Conservation (phyloP, 2,113 vertebrate genomes). For the Terrapene triunguis region DNA sequence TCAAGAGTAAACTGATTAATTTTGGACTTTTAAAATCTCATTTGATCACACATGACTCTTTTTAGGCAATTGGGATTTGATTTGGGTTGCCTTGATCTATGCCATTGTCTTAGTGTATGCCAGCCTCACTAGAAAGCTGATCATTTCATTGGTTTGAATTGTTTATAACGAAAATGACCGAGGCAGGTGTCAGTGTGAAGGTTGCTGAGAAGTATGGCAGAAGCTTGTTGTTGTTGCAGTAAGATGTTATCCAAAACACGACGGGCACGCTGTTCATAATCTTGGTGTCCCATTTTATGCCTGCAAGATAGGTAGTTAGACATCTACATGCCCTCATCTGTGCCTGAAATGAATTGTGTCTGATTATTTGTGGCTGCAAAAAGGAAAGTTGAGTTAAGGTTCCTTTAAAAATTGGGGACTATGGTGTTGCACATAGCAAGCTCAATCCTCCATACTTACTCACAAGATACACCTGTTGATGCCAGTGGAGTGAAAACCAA, state of each 20-base stretch:
- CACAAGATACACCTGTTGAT: slow-evolving; percentile 66
- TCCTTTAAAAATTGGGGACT: neutral
- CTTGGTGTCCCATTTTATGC: neutral
- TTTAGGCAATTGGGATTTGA: slow-evolving; percentile 37
- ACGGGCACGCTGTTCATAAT: neutral
- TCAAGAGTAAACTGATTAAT: slow-evolving; percentile 67
- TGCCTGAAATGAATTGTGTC: neutral
- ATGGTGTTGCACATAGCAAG: neutral
- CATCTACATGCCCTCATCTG: neutral
- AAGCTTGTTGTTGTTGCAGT: neutral
- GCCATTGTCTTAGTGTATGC: neutral
- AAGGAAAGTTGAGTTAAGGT: neutral
- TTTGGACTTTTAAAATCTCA: slow-evolving; percentile 53
- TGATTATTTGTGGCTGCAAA: neutral
- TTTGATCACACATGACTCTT: slow-evolving; percentile 66
- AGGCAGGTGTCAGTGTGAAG: neutral
- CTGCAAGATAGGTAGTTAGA: neutral
- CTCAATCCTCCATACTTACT: neutral
- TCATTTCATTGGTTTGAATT: neutral
- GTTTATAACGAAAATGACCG: neutral
- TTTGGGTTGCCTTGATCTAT: slow-evolving; percentile 53
- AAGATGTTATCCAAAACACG: neutral
- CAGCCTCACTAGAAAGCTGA: neutral
- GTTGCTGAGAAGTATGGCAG: neutral
- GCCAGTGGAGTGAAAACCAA: slow-evolving; percentile 41